Base-by-base conservation (phyloP, 2,797 vertebrate species). In the Oreonectes daqikongensis region DNA sequence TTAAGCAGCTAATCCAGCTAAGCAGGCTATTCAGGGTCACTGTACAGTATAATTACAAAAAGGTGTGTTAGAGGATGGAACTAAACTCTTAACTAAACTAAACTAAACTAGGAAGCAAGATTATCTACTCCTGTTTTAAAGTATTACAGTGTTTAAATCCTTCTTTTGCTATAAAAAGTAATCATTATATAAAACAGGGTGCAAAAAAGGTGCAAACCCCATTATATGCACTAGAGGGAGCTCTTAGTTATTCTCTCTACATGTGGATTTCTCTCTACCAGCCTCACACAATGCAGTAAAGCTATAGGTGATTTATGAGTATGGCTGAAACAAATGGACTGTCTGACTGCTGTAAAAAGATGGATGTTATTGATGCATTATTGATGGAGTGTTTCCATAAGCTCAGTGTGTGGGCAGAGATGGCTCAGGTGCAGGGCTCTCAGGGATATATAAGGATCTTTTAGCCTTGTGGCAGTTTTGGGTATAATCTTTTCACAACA, bases 381-480 rank as follows among this genome's bases (percentile, higher is more conserved):
- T 82, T 84, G 74, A 84, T 79, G 74, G 67, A 68, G 46, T 68
- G 63, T 72, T 79, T 73, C 57, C 59, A 72, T 64, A 38, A 75
- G 48, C 46, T 52, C 28, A 65, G 59, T 46, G 57, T 75, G 35
- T 74, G 40, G 15, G 46, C 20, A 11, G 7, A 46, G 14, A 61
- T 15, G 59, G 46, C 22, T 65, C 46, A 40, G 60, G 60, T 52
- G 22, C 24, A 32, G 60, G 22, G 12, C n/a, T 75, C 24, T 75
- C 10, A 8, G 26, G 53, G 24, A 26, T 44, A 24, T 42, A 28
- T 24, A 2, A 55, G 14, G 26, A 67, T 67, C 26, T 46, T 57
- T 67, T 38, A 28, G 4, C 6, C 32, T 53, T 7, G 8, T 26
- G 32, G 3, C 30, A 52, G 53, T 52, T 52, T 64, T 32, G 24